Base-by-base conservation (phyloP, 1,140 invertebrate genomes). In the Drosophila biarmipes region DNA sequence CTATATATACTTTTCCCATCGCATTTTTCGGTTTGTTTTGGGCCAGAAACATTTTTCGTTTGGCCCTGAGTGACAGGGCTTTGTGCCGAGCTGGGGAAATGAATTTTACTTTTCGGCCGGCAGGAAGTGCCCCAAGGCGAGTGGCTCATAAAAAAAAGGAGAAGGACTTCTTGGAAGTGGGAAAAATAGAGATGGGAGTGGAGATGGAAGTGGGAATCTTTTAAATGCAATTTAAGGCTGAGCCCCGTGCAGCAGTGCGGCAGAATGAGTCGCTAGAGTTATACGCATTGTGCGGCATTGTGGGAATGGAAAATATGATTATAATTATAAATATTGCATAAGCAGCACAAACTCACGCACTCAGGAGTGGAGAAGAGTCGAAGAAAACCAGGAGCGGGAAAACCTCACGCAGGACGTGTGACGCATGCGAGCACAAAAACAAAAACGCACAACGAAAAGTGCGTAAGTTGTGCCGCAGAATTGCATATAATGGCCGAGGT, bases 71-170 rank as follows among this genome's bases (percentile, higher is more conserved):
- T 72, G 82, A 86, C 81, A 87, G 58, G 78, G 68, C 82, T 87
- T 86, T 86, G 82, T 87, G 77, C 73, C 53, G 55, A 61, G 84
- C 66, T 76, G 64, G 78, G 84, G 79, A 87, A 87, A 87, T 89
- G 84, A 89, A 89, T 87, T 78, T 77, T 77, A 69, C 53, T 69
- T 66, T 87, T 86, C 73, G 59, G 81, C 82, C 78, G 78, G 73
- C 81, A 86, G 81, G 81, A 86, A 86, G 67, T 87, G 64, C 78
- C 82, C 59, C 56, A 71, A 81, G 49, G 66, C 63, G 42, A 38
- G 51, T 38, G 19, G 59, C 63, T 61, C 40, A 21, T 19, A 43
- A 40, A 51, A 56, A 48, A 69, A 43, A 31, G 43, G 52, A 48
- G 38, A 15, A 12, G 52, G 31, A 58, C 42, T 35, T 19, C 42